A percentile compares a stretch with the other conserved stretches of the same genome.
These are phyloP conservation scores for Calidris pygmaea DNA, from an alignment of 2,113 vertebrate genomes.

Conservation along the genomic window DNA sequence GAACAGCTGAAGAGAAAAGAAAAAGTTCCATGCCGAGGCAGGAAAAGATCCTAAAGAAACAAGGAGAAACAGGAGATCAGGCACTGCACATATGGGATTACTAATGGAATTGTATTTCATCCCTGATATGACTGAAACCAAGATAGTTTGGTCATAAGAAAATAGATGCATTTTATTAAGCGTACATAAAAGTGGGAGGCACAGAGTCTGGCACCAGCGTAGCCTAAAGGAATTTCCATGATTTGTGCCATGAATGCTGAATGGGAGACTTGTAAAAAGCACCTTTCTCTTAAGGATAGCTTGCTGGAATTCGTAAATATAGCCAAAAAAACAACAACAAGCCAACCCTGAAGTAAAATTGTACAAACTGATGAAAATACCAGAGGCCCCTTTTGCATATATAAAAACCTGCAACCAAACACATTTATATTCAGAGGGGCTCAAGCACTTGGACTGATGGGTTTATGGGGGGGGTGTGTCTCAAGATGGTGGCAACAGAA, in stretches of 20 bases:
- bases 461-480: neutral
- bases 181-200: constrained; percentile 28
- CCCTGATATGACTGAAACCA: neutral
- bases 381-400: neutral
- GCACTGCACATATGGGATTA: neutral
- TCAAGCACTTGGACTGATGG: neutral
- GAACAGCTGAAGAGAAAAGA: neutral
- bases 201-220: constrained; percentile 45
- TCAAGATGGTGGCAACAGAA: neutral
- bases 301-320: constrained; percentile 44
- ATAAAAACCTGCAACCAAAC: neutral
- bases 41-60: neutral
- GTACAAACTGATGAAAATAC: neutral
- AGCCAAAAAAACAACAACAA: constrained; percentile 3
- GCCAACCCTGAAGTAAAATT: neutral
- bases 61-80: neutral
- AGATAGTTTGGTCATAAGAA: neutral
- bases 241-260: constrained; percentile 67
- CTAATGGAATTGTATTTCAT: constrained; percentile 1
- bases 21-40: constrained; percentile 5
- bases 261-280: constrained; percentile 59
- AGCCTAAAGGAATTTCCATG: constrained; percentile 66
- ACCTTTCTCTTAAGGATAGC: constrained; percentile 47
- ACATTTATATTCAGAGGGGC: neutral
- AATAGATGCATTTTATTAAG: constrained; percentile 52